These are phyloP conservation scores for Xenus cinereus DNA, from an alignment of 2,113 vertebrate genomes.

Conservation along the genomic window DNA sequence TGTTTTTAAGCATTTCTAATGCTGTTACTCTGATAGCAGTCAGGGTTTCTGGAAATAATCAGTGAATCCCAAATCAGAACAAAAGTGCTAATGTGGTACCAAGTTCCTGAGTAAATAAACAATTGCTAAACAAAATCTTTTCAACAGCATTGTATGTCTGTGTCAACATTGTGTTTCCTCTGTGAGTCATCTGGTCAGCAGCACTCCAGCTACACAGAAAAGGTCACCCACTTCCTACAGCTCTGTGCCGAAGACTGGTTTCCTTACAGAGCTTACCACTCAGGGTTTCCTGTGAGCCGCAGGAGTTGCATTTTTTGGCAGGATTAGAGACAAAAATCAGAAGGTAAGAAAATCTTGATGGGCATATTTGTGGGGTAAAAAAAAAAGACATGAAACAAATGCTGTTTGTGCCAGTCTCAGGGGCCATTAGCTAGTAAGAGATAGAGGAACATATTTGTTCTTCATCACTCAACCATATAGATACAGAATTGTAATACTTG, in stretches of 20 bases:
- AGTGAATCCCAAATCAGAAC: slow-evolving; percentile 38
- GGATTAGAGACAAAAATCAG: background rate
- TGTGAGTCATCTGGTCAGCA: slow-evolving; percentile 17
- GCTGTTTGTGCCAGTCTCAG: background rate
- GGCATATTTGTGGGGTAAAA: background rate
- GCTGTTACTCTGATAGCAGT: background rate
- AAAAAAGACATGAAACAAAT: background rate
- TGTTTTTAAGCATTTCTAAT: background rate
- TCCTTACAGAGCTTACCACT: background rate
- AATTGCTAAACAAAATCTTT: slow-evolving; percentile 51
- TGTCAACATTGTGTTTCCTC: slow-evolving; percentile 35
- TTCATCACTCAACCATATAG: background rate
- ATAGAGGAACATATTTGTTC: background rate
- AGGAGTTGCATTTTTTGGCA: slow-evolving; percentile 3
- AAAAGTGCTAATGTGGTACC: slow-evolving; percentile 58
- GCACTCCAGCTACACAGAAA: background rate
- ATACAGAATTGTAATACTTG: background rate
- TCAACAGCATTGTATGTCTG: slow-evolving; percentile 24
- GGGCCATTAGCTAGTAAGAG: background rate
- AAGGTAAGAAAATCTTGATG: slow-evolving; percentile 25
- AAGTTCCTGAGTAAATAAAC: slow-evolving; percentile 53
- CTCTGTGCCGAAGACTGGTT: background rate
- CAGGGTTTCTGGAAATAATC: slow-evolving; percentile 44
- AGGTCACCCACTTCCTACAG: slow-evolving; percentile 21
- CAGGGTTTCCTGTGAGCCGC: background rate